Conservation (phyloP, 2,113 vertebrate species). For the Zosterops hypoxanthus region DNA sequence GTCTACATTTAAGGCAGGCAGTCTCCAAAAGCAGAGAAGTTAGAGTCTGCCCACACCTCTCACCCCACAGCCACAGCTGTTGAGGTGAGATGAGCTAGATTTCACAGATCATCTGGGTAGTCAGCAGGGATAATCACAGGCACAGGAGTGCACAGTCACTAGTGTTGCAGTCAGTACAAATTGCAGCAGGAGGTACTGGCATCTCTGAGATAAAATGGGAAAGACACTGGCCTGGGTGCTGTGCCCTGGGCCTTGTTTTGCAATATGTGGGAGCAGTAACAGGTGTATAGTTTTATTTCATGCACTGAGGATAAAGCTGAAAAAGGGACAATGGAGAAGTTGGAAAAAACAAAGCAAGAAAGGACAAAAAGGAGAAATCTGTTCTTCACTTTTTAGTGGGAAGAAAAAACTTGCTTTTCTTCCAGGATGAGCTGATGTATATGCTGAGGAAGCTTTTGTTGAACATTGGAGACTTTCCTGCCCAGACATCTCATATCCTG, state of each 20-base stretch:
- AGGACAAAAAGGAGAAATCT: background rate
- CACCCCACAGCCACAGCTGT: background rate
- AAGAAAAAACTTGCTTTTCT: background rate
- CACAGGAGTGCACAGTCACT: background rate
- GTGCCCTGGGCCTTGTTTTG: background rate
- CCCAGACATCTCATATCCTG: conserved; percentile 97
- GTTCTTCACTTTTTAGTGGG: background rate
- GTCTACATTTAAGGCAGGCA: background rate
- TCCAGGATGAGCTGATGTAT: conserved; percentile 96
- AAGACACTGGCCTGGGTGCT: background rate
- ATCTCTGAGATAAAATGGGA: background rate
- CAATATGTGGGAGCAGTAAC: background rate
- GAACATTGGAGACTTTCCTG: conserved; percentile 96
- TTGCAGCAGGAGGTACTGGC: background rate
- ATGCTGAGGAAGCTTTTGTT: conserved; percentile 96
- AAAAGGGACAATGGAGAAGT: background rate
- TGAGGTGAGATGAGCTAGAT: background rate
- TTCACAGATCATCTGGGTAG: background rate
- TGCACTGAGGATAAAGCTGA: background rate
- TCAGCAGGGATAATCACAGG: background rate
- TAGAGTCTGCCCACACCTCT: background rate
- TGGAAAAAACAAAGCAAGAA: background rate
- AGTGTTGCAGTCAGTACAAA: background rate
- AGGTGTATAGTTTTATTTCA: background rate
- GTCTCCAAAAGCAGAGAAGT: background rate